Percentiles rank a stretch among this genome's conserved stretches.
phyloP scores from a whole-genome alignment of 2,888 invertebrate genomes.

The Andrena chrysosceles region DNA sequence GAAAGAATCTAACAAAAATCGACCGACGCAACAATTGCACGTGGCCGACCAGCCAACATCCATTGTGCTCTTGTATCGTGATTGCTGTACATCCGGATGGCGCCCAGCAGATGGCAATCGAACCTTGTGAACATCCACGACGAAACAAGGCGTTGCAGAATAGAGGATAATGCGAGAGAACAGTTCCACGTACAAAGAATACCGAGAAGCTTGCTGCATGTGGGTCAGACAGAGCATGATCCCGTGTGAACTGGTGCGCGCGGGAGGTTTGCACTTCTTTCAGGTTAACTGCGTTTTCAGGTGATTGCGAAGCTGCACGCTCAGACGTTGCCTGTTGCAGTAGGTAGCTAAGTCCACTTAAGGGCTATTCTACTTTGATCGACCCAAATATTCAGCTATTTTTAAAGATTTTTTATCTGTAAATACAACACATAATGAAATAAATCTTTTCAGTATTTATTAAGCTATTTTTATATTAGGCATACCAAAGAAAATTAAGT shows the following conservation, averaged over 20 bases:
- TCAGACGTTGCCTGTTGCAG: too few relatives aligned
- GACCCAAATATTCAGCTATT: too few relatives aligned
- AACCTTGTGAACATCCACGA: neutral
- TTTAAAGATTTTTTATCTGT: too few relatives aligned
- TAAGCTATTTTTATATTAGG: too few relatives aligned
- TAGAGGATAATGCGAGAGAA: constrained; percentile 2
- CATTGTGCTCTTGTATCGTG: neutral
- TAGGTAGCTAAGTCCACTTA: too few relatives aligned
- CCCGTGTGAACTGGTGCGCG: constrained; percentile 21
- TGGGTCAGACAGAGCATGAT: constrained; percentile 14
- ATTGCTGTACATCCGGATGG: neutral
- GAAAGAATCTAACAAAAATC: neutral
- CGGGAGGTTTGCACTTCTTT: neutral
- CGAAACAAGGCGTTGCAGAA: neutral
- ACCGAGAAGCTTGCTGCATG: constrained; percentile 16
- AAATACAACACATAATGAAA: too few relatives aligned
- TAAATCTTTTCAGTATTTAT: too few relatives aligned
- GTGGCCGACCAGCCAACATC: neutral
- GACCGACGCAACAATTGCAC: neutral
- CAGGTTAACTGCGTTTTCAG: neutral
- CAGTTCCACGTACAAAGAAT: constrained; percentile 15
- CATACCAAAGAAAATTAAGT: too few relatives aligned
- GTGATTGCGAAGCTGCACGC: too few relatives aligned
- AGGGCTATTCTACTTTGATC: too few relatives aligned
- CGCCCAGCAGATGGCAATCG: neutral